Conservation (phyloP, 2,888 invertebrate genomes). For the Baronia brevicornis region DNA sequence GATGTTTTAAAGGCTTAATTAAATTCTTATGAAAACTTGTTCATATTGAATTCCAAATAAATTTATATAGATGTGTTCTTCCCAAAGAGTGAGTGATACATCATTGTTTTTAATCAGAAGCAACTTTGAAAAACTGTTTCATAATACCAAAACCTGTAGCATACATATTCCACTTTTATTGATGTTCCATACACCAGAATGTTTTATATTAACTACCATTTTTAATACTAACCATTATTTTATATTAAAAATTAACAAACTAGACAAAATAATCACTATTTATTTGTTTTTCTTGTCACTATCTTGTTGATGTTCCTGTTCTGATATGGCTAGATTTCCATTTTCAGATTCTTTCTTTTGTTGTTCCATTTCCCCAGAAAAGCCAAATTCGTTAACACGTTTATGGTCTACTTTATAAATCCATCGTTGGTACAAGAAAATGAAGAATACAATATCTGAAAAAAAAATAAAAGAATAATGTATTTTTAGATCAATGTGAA, state of each 20-base stretch:
- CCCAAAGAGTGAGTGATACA: too few species aligned
- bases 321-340: conserved; percentile 49
- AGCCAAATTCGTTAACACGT: conserved; percentile 98
- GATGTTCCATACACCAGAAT: too few species aligned
- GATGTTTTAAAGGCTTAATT: too few species aligned
- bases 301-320: conserved; percentile 36
- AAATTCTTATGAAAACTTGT: too few species aligned
- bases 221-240: too few species aligned
- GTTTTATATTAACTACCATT: too few species aligned
- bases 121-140: too few species aligned
- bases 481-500: conserved; percentile 4
- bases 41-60: too few species aligned
- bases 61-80: too few species aligned
- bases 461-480: conserved; percentile 35
- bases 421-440: conserved; percentile 99
- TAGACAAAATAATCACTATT: conserved; percentile 18
- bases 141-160: too few species aligned
- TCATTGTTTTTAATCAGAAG: too few species aligned
- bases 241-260: conserved; percentile 21
- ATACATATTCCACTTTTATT: too few species aligned
- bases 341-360: conserved; percentile 56
- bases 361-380: conserved; percentile 91
- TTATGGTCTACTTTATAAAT: conserved; percentile 97
- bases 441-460: conserved; percentile 97
- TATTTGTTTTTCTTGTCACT: conserved; percentile 68